These are phyloP conservation scores for Pseudotriccus pelzelni DNA, from an alignment of 2,797 vertebrate genomes.

Conservation along the genomic window DNA sequence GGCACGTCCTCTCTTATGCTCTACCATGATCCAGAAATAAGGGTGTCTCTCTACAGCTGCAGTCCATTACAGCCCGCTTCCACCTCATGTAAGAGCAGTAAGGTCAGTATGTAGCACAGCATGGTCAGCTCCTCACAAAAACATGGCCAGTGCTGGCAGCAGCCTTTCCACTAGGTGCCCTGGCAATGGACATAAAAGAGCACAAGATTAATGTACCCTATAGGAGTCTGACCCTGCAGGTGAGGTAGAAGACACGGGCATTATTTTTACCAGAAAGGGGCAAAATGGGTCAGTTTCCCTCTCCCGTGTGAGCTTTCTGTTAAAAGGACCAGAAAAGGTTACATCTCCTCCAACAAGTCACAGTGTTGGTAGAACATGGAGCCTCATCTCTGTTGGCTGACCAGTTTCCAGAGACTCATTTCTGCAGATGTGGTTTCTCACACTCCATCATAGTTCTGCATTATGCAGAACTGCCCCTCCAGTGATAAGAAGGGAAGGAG, in stretches of 20 bases:
- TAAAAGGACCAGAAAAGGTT: neutral
- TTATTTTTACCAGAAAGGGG: neutral
- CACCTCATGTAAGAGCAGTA: neutral
- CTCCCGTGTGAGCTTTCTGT: neutral
- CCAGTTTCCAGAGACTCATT: neutral
- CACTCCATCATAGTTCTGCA: rapidly evolving
- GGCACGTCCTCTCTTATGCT: neutral
- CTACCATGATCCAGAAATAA: neutral
- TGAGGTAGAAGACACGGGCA: neutral
- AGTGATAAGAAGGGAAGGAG: neutral
- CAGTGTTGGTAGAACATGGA: neutral
- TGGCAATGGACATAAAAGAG: neutral
- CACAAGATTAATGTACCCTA: neutral
- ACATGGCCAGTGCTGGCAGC: neutral
- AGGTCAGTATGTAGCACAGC: neutral
- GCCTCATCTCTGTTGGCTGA: neutral
- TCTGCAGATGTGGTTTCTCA: neutral
- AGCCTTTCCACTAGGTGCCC: neutral
- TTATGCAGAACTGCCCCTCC: neutral
- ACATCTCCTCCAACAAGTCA: neutral
- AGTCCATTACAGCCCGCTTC: neutral
- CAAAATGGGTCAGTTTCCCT: neutral
- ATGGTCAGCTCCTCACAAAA: neutral
- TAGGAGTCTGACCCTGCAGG: neutral
- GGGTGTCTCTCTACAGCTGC: neutral